These are phyloP conservation scores for Drosophila paucipuncta DNA, from an alignment of 2,888 invertebrate species.

Conservation along the genomic window DNA sequence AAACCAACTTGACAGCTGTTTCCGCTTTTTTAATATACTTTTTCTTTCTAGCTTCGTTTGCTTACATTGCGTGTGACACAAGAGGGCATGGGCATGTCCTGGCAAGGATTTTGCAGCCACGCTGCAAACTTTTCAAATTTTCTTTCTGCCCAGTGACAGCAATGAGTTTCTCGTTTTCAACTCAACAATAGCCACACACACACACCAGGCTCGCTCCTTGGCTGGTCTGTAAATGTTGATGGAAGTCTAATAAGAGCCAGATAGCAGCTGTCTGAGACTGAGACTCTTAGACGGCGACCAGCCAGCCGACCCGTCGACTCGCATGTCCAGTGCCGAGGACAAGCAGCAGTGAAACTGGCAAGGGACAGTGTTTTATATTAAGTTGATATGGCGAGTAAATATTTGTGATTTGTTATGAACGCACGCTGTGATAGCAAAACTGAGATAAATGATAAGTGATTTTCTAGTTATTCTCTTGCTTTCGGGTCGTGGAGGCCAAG, in stretches of 20 bases:
- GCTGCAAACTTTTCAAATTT: conserved; percentile 82
- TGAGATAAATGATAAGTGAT: conserved; percentile 78
- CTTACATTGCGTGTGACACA: conserved; percentile 67
- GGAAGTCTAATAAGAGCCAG: conserved; percentile 72
- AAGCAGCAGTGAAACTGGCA: conserved; percentile 8
- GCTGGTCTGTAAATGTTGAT: conserved; percentile 61
- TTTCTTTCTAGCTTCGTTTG: conserved; percentile 58
- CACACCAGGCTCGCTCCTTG: conserved; percentile 14
- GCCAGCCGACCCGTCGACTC: conserved; percentile 15
- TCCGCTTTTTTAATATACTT: conserved; percentile 81
- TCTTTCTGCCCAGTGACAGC: conserved; percentile 73
- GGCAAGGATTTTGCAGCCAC: conserved; percentile 64
- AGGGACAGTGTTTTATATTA: conserved; percentile 67
- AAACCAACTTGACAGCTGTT: conserved; percentile 74
- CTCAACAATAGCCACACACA: conserved; percentile 52
- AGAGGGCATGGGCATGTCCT: conserved; percentile 35
- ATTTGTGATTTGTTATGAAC: conserved; percentile 79
- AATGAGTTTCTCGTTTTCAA: conserved; percentile 76
- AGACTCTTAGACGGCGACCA: background rate
- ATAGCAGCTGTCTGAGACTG: conserved; percentile 32
- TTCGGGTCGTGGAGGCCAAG: conserved; percentile 1
- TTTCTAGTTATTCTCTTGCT: conserved; percentile 62
- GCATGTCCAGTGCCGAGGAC: conserved; percentile 37
- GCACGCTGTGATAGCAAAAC: conserved; percentile 40
- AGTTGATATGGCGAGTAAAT: conserved; percentile 79